Conservation (phyloP, 2,113 vertebrate genomes). For the Vicugna pacos region DNA sequence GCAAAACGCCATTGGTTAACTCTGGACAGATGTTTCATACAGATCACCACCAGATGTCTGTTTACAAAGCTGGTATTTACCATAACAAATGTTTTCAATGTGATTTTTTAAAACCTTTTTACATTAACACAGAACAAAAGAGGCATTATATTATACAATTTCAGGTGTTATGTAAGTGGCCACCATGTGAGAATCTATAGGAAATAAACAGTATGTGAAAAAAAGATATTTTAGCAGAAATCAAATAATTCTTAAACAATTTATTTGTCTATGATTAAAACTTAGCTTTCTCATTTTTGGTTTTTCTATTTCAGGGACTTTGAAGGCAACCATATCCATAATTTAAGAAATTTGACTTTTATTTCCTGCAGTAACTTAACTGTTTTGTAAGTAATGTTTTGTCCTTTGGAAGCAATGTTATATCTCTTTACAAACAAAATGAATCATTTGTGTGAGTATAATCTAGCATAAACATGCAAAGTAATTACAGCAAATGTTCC, state of each 20-base stretch:
- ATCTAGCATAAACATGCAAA: not conserved
- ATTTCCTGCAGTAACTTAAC: slow-evolving; percentile 94
- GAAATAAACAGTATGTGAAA: not conserved
- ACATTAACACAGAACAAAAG: not conserved
- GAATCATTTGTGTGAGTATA: slow-evolving; percentile 3
- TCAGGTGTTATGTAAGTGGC: not conserved
- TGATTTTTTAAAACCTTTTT: not conserved
- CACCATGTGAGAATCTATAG: not conserved
- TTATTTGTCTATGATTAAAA: slow-evolving; percentile 63
- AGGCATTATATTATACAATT: not conserved
- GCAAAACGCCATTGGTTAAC: not conserved
- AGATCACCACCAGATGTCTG: not conserved
- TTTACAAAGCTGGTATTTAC: not conserved
- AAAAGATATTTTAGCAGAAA: slow-evolving; percentile 43
- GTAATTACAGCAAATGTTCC: slow-evolving; percentile 20
- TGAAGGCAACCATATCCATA: slow-evolving; percentile 95
- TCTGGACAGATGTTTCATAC: not conserved
- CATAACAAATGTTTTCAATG: not conserved
- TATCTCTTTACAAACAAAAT: not conserved
- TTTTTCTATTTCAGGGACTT: slow-evolving; percentile 91
- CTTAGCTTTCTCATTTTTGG: slow-evolving; percentile 55
- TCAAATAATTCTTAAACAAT: slow-evolving; percentile 24
- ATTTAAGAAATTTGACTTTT: slow-evolving; percentile 93
- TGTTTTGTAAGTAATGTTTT: slow-evolving; percentile 93
- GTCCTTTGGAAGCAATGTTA: slow-evolving; percentile 88